Evolutionary conservation across 2,113 vertebrate species (phyloP), one percentile per base, ranked within the genome.

Genomic region (Struthidea cinerea): DNA sequence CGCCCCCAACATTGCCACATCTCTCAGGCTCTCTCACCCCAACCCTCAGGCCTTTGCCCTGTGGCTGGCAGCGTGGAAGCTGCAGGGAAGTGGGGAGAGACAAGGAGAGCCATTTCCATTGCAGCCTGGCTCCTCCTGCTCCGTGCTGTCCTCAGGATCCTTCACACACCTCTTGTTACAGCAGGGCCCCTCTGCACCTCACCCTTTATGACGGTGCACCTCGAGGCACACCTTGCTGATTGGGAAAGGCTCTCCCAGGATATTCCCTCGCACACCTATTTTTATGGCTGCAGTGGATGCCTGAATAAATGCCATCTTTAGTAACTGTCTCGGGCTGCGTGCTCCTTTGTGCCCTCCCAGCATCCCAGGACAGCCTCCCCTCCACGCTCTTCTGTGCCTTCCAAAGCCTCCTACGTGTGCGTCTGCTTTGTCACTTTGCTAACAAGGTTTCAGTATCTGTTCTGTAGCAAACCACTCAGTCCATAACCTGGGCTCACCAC

Each of bases 1-100:
- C 1, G 1, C 3, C 35, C 18, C 14, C 39, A 21, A 2, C 3
- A 0, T 1, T 55, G 39, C 60, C 42, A 46, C 2, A 5, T 41
- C 71, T 84, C 64, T 24, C 3, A 7, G 26, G 24, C 30, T 49
- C 19, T 41, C 46, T 42, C 13, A 13, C 26, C 39, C 23, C 35
- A 63, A 6, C 13, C 30, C 70, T 35, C 41, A 32, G 53, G 39
- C 26, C 27, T 57, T 77, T 4, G 2, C 39, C 21, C 52, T 0
- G 1, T 6, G 0, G 28, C 78, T 1, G 1, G 33, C 30, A 63
- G 21, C 14, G 0, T 11, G 44, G 32, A 61, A 44, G 57, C 49
- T 6, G 3, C 7, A 2, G 19, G 32, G 74, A 71, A 82, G 32
- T 3, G 0, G 27, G 18, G 27, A 65, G 24, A 35, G 44, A 18